Evolutionary conservation across 2,797 vertebrate genomes (phyloP), one percentile per base, ranked within the genome.

Genomic region (Perodicticus potto): DNA sequence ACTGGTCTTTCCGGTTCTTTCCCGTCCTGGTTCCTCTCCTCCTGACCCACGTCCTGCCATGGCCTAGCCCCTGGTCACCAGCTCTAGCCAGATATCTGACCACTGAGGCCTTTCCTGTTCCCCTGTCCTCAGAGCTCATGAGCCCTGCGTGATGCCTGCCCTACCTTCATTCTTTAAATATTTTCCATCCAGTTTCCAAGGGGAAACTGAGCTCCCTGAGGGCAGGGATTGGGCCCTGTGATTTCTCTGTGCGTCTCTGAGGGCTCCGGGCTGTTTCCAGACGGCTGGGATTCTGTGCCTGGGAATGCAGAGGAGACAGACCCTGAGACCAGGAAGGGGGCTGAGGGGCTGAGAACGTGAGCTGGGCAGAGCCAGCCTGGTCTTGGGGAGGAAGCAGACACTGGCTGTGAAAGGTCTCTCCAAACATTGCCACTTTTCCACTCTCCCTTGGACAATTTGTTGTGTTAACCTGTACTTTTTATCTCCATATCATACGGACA

Each of bases 401-500:
- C n/a, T 45, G 10, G n/a, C 45, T 25, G 6, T 5, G 19, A 6
- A 3, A 32, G 72, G 37, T 14, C 59, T 32, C 53, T 27, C 81
- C 57, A 2, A 0, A 13, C 5, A 8, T 63, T 11, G 17, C 19
- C 16, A 5, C 17, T 12, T n/a, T 12, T 40, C 45, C 32, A 0
- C 0, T 2, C 13, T 34, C 63, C 81, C 17, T 0, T 0, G 29
- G n/a, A 14, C 7, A 37, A 12, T 27, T 32, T 67, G 4, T 85
- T 12, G 0, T 7, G 12, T 45, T 97, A 19, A 90, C 77, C 12
- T 82, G 14, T 91, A 19, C 67, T 91, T 92, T 95, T 61, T 98
- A 11, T 94, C 96, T 91, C 91, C 69, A 27, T 55, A 0, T 76
- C 84, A 20, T 20, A 84, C 40, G 93, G 88, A 37, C 98, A 99